Percentiles rank a stretch among this genome's conserved stretches.
phyloP scores from a whole-genome alignment of 2,113 vertebrate genomes.

The Otis tarda region DNA sequence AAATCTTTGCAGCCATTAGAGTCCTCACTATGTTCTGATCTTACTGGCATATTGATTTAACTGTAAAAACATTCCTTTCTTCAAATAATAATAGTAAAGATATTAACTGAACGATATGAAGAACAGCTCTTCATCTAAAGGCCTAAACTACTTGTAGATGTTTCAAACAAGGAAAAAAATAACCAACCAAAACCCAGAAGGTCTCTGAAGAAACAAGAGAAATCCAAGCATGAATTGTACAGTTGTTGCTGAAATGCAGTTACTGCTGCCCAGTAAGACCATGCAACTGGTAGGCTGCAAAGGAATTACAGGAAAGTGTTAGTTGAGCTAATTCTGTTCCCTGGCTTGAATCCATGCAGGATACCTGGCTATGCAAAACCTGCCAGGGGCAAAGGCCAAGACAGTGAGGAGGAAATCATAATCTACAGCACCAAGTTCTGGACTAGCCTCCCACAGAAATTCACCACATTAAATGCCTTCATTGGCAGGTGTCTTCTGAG shows the following conservation, averaged over 20 bases:
- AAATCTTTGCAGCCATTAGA: slow-evolving; percentile 60
- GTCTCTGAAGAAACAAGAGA: neutral
- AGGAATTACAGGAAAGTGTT: neutral
- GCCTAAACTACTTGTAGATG: neutral
- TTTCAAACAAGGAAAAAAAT: neutral
- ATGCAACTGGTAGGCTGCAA: neutral
- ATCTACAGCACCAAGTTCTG: neutral
- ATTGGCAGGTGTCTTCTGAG: neutral
- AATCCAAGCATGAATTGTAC: neutral
- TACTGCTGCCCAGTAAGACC: neutral
- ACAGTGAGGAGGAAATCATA: neutral
- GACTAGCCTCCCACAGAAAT: neutral
- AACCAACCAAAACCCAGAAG: neutral
- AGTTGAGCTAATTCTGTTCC: neutral
- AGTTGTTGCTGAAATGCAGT: neutral
- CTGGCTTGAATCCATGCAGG: neutral
- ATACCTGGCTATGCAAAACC: neutral
- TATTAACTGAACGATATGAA: slow-evolving; percentile 29
- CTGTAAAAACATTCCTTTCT: slow-evolving; percentile 50
- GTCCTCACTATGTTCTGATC: slow-evolving; percentile 46
- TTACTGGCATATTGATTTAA: slow-evolving; percentile 58
- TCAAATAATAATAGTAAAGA: slow-evolving; percentile 36
- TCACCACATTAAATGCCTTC: neutral
- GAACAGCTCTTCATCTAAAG: neutral
- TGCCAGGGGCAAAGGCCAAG: neutral